Conservation (phyloP, 2,113 vertebrate species). For the Oncorhynchus mykiss region DNA sequence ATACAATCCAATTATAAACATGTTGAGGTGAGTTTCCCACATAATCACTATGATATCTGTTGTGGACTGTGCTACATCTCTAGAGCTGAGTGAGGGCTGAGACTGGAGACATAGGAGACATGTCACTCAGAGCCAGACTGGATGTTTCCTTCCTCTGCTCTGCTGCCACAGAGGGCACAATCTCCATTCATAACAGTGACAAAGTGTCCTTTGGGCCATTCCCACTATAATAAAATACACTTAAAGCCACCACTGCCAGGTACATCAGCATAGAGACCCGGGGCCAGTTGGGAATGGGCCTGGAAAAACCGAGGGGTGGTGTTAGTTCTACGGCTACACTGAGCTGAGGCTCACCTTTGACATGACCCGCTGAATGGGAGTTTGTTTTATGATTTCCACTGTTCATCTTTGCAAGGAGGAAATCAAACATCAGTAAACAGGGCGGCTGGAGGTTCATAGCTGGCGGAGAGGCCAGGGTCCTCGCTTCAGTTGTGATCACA, state of each 20-base stretch:
- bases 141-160: conserved; percentile 23
- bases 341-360: conserved; percentile 84
- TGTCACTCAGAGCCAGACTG: not conserved
- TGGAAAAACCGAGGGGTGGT: conserved; percentile 49
- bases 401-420: conserved; percentile 74
- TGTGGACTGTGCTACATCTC: too few species aligned
- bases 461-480: conserved; percentile 60
- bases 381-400: conserved; percentile 92
- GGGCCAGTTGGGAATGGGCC: conserved; percentile 47
- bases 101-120: not conserved
- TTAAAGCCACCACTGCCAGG: conserved; percentile 71
- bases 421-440: conserved; percentile 81
- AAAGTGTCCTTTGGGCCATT: conserved; percentile 73
- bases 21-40: too few species aligned
- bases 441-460: conserved; percentile 62
- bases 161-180: conserved; percentile 72
- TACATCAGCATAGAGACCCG: conserved; percentile 83
- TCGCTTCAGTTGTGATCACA: conserved; percentile 85
- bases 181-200: conserved; percentile 82
- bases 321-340: conserved; percentile 57
- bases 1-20: too few species aligned
- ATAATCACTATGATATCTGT: too few species aligned
- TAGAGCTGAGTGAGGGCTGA: too few species aligned
- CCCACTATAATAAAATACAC: conserved; percentile 66
- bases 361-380: conserved; percentile 85